Percentiles rank a stretch among this genome's conserved stretches.
phyloP scores from a whole-genome alignment of 2,797 vertebrate species.

The Enteromius fasciolatus region DNA sequence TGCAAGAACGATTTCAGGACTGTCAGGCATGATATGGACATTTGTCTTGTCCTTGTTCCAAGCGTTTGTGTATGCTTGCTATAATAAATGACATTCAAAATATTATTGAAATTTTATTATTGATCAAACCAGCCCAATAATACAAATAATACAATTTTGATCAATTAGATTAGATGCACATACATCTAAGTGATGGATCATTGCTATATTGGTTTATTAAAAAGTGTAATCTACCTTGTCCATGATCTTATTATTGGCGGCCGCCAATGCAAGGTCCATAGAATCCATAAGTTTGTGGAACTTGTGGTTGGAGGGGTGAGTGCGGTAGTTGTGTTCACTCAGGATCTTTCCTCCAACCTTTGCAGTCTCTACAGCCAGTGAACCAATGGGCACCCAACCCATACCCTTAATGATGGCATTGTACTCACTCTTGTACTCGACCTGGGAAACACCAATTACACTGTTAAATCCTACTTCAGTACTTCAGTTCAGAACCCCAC shows the following conservation, averaged over 20 bases:
- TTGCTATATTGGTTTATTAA: not conserved
- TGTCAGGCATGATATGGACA: conserved; percentile 86
- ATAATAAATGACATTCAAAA: conserved; percentile 15
- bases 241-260: conserved; percentile 81
- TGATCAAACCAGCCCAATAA: conserved; percentile 17
- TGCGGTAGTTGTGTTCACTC: conserved; percentile 83
- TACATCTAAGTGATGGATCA: not conserved
- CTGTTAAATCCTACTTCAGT: not conserved
- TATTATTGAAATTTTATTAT: not conserved
- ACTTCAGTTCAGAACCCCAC: not conserved
- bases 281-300: conserved; percentile 80
- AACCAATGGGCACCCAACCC: conserved; percentile 87
- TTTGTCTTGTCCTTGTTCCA: conserved; percentile 80
- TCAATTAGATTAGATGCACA: not conserved
- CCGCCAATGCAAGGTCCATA: conserved; percentile 76
- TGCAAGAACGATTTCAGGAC: conserved; percentile 35
- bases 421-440: conserved; percentile 84
- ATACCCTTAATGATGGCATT: conserved; percentile 78
- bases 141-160: not conserved
- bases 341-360: conserved; percentile 80
- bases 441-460: conserved; percentile 49
- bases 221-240: conserved; percentile 75
- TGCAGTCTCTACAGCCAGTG: conserved; percentile 82
- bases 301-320: conserved; percentile 78
- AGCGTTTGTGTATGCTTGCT: conserved; percentile 66